Conservation (phyloP, 2,113 vertebrate genomes). For the Cnemophilus loriae region DNA sequence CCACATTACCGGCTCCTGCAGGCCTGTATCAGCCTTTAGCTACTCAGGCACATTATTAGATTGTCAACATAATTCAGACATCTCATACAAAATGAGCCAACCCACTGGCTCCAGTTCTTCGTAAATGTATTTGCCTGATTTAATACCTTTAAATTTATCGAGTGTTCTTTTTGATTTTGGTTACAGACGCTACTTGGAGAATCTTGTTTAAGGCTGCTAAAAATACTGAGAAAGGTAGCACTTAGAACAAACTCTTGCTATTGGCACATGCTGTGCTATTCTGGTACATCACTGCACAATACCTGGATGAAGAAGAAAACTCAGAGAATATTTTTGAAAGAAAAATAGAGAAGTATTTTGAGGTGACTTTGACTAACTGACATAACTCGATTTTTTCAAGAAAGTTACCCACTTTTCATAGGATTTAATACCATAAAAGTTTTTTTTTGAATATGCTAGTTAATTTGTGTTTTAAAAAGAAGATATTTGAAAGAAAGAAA, state of each 20-base stretch:
- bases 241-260: background rate
- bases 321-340: background rate
- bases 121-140: constrained; percentile 59
- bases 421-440: background rate
- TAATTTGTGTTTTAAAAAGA: background rate
- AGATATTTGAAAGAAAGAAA: background rate
- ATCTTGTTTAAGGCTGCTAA: background rate
- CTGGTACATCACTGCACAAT: background rate
- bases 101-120: constrained; percentile 42
- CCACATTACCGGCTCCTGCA: constrained; percentile 63
- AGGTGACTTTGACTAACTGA: background rate
- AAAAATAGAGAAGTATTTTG: background rate
- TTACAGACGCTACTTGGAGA: background rate
- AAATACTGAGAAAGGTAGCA: background rate
- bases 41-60: constrained; percentile 68
- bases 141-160: constrained; percentile 34
- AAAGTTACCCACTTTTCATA: background rate
- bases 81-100: constrained; percentile 58
- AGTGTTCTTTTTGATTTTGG: background rate
- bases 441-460: background rate
- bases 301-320: background rate
- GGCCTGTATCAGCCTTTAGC: constrained; percentile 68
- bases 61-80: constrained; percentile 75
- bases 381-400: background rate
- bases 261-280: background rate